Conservation (phyloP, 2,888 invertebrate species). For the Aleiodes testaceus region DNA sequence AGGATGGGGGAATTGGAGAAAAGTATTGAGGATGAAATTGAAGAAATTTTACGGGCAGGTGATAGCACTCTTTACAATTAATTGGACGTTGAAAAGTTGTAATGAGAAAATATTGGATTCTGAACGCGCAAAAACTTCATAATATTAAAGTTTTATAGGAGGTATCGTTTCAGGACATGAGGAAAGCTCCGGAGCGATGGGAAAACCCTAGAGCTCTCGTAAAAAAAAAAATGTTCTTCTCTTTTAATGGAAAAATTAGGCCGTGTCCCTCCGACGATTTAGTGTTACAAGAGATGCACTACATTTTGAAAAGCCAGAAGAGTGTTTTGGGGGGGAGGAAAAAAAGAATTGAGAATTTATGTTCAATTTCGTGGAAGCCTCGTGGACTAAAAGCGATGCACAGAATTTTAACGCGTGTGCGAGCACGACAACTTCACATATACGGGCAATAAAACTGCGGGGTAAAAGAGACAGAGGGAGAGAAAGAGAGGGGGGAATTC, state of each 20-base stretch:
- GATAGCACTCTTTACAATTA: slow-evolving; percentile 36
- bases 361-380: slow-evolving; percentile 62
- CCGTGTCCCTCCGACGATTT: slow-evolving; percentile 3
- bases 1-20: too few species aligned
- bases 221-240: too few species aligned
- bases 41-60: slow-evolving; percentile 18
- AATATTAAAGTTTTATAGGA: slow-evolving; percentile 34
- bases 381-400: slow-evolving; percentile 49
- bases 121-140: slow-evolving; percentile 6
- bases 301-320: background rate
- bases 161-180: slow-evolving; percentile 9
- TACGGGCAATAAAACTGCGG: slow-evolving; percentile 59
- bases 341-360: slow-evolving; percentile 58
- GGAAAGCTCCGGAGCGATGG: background rate
- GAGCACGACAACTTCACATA: slow-evolving; percentile 53
- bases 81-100: slow-evolving; percentile 45
- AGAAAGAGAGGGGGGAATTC: too few species aligned
- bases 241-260: slow-evolving; percentile 20
- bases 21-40: slow-evolving; percentile 17
- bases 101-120: slow-evolving; percentile 48
- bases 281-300: slow-evolving; percentile 21
- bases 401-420: slow-evolving; percentile 61
- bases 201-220: background rate
- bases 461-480: slow-evolving; percentile 47
- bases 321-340: slow-evolving; percentile 1